Conservation (phyloP, 2,797 vertebrate genomes). For the Typhlichthys subterraneus region DNA sequence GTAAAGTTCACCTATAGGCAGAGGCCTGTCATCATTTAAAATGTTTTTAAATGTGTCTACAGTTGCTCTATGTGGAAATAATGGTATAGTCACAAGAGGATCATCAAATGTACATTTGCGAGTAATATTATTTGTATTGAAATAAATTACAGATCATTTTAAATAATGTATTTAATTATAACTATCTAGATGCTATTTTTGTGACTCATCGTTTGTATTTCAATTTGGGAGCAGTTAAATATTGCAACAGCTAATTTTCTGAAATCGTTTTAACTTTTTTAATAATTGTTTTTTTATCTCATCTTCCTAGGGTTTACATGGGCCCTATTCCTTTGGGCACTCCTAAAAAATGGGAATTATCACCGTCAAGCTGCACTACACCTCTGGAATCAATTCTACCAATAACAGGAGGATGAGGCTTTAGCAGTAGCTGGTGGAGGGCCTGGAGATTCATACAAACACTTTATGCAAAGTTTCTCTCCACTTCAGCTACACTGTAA, state of each 20-base stretch:
- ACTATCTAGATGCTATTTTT: background rate
- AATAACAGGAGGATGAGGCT: constrained; percentile 49
- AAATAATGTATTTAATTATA: too few species aligned
- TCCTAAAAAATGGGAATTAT: constrained; percentile 87
- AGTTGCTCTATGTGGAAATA: too few species aligned
- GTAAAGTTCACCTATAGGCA: constrained; percentile 71
- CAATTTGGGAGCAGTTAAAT: background rate
- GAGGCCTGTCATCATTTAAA: background rate
- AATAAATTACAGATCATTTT: too few species aligned
- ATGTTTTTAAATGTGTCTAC: too few species aligned
- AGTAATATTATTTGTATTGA: too few species aligned
- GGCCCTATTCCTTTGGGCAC: constrained; percentile 95
- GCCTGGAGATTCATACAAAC: constrained; percentile 57
- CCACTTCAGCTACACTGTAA: constrained; percentile 66
- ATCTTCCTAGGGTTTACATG: constrained; percentile 89
- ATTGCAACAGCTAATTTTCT: background rate
- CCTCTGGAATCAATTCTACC: constrained; percentile 72
- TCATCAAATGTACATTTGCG: too few species aligned
- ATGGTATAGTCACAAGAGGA: too few species aligned
- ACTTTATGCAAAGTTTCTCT: constrained; percentile 72
- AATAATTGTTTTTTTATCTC: constrained; percentile 1
- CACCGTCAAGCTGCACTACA: constrained; percentile 73
- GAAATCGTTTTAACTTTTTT: background rate
- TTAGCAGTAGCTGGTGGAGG: constrained; percentile 45
- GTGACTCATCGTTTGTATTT: background rate